A percentile compares a stretch with the other conserved stretches of the same genome.
Conservation (phyloP, 2,113 vertebrate genomes). For the Orcinus orca region DNA sequence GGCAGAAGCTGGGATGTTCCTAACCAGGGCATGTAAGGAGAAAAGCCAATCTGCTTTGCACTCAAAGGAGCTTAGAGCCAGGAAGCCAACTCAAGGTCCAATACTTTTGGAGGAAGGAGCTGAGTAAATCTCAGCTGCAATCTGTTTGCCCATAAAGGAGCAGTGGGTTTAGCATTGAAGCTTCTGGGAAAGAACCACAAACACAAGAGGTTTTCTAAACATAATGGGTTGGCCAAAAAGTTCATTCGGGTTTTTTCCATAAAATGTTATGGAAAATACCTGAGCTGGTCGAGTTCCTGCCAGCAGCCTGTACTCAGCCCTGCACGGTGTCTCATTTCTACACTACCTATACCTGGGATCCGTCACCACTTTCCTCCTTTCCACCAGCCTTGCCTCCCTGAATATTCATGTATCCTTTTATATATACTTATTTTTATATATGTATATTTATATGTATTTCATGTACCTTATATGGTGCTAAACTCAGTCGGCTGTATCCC, state of each 20-base stretch:
- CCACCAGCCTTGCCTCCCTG: neutral
- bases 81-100: neutral
- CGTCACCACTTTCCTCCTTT: neutral
- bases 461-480: neutral
- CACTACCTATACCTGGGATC: neutral
- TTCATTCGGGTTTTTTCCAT: no score
- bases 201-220: neutral
- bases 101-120: neutral
- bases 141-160: neutral
- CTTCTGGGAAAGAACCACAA: neutral
- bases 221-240: neutral
- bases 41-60: neutral
- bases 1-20: neutral
- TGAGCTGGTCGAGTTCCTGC: neutral
- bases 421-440: neutral
- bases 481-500: neutral
- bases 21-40: neutral
- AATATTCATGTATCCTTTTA: neutral
- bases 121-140: neutral
- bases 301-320: neutral
- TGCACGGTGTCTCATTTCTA: neutral
- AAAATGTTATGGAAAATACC: no score
- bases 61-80: neutral
- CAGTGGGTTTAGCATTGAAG: neutral
- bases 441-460: neutral